phyloP scores from a whole-genome alignment of 2,113 vertebrate species.

The Scalopus aquaticus region DNA sequence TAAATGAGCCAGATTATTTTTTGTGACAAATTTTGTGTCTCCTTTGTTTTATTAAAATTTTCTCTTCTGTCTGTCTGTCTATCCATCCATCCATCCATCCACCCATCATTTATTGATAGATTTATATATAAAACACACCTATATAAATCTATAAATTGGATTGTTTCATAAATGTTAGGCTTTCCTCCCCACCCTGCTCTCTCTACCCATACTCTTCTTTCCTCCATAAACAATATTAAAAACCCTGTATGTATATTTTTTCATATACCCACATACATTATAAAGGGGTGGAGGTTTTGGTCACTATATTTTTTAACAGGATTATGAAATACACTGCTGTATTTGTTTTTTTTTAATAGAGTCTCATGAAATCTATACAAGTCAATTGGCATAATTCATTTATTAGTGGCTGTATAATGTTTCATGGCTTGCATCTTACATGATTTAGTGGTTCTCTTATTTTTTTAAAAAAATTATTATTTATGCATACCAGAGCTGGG shows the following conservation, averaged over 20 bases:
- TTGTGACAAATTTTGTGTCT: not conserved
- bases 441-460: not conserved
- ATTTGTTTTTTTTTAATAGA: not conserved
- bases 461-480: too few relatives aligned
- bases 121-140: not conserved
- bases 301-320: not conserved
- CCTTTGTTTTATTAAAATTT: not conserved
- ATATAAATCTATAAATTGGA: not conserved
- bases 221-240: not conserved
- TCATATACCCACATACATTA: not conserved
- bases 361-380: not conserved
- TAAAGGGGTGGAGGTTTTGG: not conserved
- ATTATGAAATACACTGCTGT: not conserved
- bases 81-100: too few relatives aligned
- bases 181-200: not conserved
- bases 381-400: not conserved
- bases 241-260: not conserved
- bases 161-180: not conserved
- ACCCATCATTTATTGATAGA: too few relatives aligned
- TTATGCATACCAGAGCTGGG: too few relatives aligned
- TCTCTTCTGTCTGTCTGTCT: not conserved
- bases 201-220: not conserved
- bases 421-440: too few relatives aligned
- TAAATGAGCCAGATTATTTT: not conserved
- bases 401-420: not conserved